A percentile compares a stretch with the other conserved stretches of the same genome.
Evolutionary conservation across 2,797 vertebrate genomes (phyloP).

Genomic region (Tauraco hartlaubi): DNA sequence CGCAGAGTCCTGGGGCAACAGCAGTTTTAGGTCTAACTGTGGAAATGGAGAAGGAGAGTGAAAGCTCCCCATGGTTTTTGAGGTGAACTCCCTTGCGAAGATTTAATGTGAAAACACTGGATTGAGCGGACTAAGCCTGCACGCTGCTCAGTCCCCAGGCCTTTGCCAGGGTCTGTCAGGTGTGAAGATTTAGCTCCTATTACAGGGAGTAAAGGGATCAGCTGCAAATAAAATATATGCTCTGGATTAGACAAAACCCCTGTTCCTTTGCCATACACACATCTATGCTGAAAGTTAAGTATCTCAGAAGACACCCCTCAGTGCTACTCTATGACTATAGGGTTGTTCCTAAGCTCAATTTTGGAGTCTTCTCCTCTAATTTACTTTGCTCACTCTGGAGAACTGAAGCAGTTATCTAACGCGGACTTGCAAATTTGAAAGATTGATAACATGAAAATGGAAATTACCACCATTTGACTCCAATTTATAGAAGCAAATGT

Average conservation of each 20-base stretch:
- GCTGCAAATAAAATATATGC: constrained; percentile 55
- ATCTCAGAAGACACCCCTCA: not conserved
- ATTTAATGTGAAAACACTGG: not conserved
- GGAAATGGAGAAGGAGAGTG: not conserved
- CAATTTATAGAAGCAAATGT: not conserved
- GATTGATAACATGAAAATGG: not conserved
- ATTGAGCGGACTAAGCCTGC: not conserved
- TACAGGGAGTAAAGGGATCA: constrained; percentile 57
- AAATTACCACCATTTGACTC: not conserved
- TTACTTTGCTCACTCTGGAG: not conserved
- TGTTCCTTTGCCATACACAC: not conserved
- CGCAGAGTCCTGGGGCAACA: not conserved
- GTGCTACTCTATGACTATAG: not conserved
- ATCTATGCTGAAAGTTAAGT: constrained; percentile 43
- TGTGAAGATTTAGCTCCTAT: constrained; percentile 70
- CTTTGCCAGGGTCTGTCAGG: constrained; percentile 25
- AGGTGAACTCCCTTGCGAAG: not conserved
- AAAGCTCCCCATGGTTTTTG: not conserved
- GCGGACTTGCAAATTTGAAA: not conserved
- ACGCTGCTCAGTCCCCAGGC: not conserved
- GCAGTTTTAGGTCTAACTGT: not conserved
- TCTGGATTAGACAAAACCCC: constrained; percentile 48
- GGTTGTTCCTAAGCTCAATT: not conserved
- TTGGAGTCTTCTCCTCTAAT: not conserved
- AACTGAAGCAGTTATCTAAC: not conserved